Base-by-base conservation (phyloP, 64 coral and sea anemone species). In the Porites australiensis region DNA sequence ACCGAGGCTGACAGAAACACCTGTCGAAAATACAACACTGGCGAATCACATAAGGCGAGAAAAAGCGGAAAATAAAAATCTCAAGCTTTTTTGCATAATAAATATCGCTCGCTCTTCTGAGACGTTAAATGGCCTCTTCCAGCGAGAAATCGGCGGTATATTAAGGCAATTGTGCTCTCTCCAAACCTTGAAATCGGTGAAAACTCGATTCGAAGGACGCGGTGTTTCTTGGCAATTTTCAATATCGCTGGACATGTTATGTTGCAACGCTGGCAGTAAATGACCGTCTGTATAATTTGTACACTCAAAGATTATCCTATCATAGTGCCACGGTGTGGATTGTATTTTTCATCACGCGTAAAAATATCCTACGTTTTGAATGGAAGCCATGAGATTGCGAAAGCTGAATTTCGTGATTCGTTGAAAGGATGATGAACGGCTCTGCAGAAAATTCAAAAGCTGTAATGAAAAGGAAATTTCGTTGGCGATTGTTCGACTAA, bases 41-140 rank as follows among this genome's bases (percentile, higher is more conserved):
- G 15, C 92, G 86, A 94, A 94, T 94, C 87, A 94, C 58, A 94
- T 19, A 15, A 49, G 19, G 68, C 20, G 10, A 52, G 48, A 50
- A 49, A 68, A 84, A 52, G 64, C 81, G 81, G 81, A 68, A 84
- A 67, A 75, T 47, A 69, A 51, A 64, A 84, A 84, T 19, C 64
- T 50, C 18, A 51, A n/a, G 81, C 46, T 84, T 84, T 82, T 69
- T 84, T 84, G 81, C 81, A 84, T 84, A 84, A 16, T 68, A 84
- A 51, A 84, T 69, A 84, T 51, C 8, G 18, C 61, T 50, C 19
- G 81, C 63, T 65, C n/a, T 84, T 52, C 3, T 45, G 12, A 19
- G 51, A 76, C 14, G 18, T 69, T 67, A 84, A 84, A 84, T 84
- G 62, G 61, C 27, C 81, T 84, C 51, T 84, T 52, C 65, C 62